Evolutionary conservation across 2,797 vertebrate species (phyloP), one percentile per base, ranked within the genome.

Genomic region (Lacerta bilineata): DNA sequence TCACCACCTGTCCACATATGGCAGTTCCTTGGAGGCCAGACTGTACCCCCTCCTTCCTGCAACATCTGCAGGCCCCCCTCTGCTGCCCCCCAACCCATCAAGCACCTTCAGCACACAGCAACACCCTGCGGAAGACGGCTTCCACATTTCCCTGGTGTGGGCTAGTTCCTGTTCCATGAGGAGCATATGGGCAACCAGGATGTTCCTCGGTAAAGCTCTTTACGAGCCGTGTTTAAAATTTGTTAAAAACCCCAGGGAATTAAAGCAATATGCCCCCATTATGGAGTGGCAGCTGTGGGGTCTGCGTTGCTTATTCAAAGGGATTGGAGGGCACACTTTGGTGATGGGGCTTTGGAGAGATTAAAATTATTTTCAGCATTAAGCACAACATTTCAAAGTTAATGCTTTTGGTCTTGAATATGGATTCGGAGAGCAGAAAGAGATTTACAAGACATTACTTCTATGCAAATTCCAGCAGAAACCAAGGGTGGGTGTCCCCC

Each of bases 381-480:
- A 96, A 96, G 93, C 85, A 92, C 66, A 82, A 93, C 95, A 91
- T 95, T 94, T 94, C 95, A 88, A 89, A 94, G 93, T 90, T 78
- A 88, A 94, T 94, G 94, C 90, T 93, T 92, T 94, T 89, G 88
- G 91, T 93, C 91, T 95, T 95, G 95, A 96, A 96, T 95, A 93
- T 92, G 95, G 95, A 96, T 95, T 95, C 92, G 91, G 94, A 94
- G 94, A 93, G 94, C 91, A 93, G 90, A 95, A 95, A 96, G 95
- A 96, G 83, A 81, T 81, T 97, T 95, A 94, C 90, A 95, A 96
- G 96, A 96, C 93, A 95, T 95, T 96, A 96, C 96, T 95, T 94
- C 94, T 94, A 94, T 97, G 96, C 97, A 96, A 97, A 97, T 96
- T 95, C 93, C 94, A 93, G 94, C 95, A 94, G 95, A 94, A 95